phyloP scores from a whole-genome alignment of 2,113 vertebrate genomes.

The Rafetus swinhoei region DNA sequence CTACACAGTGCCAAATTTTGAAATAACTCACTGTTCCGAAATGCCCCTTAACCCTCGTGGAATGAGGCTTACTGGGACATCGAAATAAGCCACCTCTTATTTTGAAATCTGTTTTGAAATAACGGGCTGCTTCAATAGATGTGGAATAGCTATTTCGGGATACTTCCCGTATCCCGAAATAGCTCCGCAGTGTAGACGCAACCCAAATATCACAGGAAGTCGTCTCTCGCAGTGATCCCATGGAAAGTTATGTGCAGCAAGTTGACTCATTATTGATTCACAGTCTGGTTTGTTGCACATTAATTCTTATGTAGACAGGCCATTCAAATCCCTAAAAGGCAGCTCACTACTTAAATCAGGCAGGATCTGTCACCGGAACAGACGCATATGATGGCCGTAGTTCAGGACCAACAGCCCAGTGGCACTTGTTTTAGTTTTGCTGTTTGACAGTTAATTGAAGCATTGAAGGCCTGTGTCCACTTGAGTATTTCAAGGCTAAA shows the following conservation, averaged over 20 bases:
- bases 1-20: too few relatives aligned
- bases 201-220: background rate
- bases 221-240: background rate
- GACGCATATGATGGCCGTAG: background rate
- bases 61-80: too few relatives aligned
- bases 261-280: background rate
- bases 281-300: background rate
- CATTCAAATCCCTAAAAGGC: too few relatives aligned
- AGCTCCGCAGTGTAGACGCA: too few relatives aligned
- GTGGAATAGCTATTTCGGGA: too few relatives aligned
- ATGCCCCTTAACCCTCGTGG: too few relatives aligned
- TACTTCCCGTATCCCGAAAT: too few relatives aligned
- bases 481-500: background rate
- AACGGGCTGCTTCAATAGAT: too few relatives aligned
- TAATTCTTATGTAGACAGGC: background rate
- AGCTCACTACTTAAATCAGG: background rate
- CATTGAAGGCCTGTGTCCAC: background rate
- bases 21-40: too few relatives aligned
- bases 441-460: background rate
- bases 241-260: background rate
- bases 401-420: background rate
- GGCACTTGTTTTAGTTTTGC: background rate
- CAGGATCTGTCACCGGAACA: background rate
- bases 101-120: too few relatives aligned
- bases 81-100: too few relatives aligned